Percentiles rank a stretch among this genome's conserved stretches.
phyloP scores from a whole-genome alignment of 2,113 vertebrate genomes.

The Athene cunicularia region DNA sequence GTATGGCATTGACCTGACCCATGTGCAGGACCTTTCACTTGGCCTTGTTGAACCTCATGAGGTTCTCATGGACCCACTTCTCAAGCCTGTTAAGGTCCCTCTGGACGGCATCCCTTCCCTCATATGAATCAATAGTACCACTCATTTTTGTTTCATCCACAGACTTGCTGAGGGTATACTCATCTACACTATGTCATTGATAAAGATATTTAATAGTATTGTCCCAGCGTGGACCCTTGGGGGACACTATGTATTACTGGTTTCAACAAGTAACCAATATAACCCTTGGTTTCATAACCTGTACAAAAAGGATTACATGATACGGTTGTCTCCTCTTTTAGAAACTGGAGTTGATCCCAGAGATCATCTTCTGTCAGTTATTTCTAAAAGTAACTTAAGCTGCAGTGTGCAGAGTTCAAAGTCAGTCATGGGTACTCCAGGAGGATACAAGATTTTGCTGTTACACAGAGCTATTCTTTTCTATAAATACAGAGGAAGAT shows the following conservation, averaged over 20 bases:
- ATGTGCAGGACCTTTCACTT: neutral
- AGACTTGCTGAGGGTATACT: neutral
- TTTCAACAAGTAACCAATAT: neutral
- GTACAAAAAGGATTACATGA: neutral
- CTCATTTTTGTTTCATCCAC: neutral
- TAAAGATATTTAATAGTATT: neutral
- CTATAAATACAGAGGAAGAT: neutral
- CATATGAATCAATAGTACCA: neutral
- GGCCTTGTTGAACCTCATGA: neutral
- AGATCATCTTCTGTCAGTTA: neutral
- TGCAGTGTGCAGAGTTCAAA: neutral
- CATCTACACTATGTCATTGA: neutral
- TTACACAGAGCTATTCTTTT: neutral
- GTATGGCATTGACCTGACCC: neutral
- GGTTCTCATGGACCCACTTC: neutral
- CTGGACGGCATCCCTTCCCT: neutral
- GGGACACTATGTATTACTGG: neutral
- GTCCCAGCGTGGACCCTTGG: neutral
- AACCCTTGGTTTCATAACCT: neutral
- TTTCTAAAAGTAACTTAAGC: neutral
- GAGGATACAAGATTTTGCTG: neutral
- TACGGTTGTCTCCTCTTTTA: neutral
- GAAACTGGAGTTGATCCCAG: neutral
- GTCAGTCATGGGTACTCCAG: neutral
- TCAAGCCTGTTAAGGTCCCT: neutral